A percentile compares a stretch with the other conserved stretches of the same genome.
phyloP scores from a whole-genome alignment of 2,888 invertebrate species.

The Auanema freiburgensis region DNA sequence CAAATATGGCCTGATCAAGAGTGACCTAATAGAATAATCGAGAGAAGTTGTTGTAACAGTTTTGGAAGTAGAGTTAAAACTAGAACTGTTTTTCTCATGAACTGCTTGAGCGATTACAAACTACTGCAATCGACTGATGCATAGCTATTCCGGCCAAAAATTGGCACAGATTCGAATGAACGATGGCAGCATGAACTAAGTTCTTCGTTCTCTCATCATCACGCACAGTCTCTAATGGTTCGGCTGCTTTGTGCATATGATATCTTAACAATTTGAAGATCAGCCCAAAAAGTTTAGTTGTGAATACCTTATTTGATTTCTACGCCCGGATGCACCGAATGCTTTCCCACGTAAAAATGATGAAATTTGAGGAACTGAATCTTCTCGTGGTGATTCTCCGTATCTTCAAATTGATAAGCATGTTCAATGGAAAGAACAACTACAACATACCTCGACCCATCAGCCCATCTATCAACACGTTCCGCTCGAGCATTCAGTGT shows the following conservation, averaged over 20 bases:
- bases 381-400: slow-evolving; percentile 7
- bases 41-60: no score
- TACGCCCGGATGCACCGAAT: slow-evolving; percentile 12
- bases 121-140: slow-evolving; percentile 76
- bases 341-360: slow-evolving; percentile 12
- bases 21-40: no score
- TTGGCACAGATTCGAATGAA: slow-evolving; percentile 92
- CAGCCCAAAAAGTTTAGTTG: no score
- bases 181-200: slow-evolving; percentile 74
- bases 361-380: slow-evolving; percentile 5
- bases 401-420: slow-evolving; percentile 3
- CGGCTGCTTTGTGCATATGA: slow-evolving; percentile 33
- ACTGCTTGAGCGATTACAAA: neutral
- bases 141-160: slow-evolving; percentile 90
- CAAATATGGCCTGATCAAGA: no score
- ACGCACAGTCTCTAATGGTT: slow-evolving; percentile 26
- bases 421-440: neutral
- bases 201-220: slow-evolving; percentile 57
- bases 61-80: no score
- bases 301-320: slow-evolving; percentile 1
- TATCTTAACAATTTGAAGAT: slow-evolving; percentile 16
- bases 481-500: slow-evolving; percentile 27
- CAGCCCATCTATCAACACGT: slow-evolving; percentile 16
- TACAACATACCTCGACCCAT: slow-evolving; percentile 16
- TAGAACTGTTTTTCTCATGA: no score